Evolutionary conservation across 1,140 invertebrate species (phyloP).

Genomic region (Teleogryllus occipitalis): DNA sequence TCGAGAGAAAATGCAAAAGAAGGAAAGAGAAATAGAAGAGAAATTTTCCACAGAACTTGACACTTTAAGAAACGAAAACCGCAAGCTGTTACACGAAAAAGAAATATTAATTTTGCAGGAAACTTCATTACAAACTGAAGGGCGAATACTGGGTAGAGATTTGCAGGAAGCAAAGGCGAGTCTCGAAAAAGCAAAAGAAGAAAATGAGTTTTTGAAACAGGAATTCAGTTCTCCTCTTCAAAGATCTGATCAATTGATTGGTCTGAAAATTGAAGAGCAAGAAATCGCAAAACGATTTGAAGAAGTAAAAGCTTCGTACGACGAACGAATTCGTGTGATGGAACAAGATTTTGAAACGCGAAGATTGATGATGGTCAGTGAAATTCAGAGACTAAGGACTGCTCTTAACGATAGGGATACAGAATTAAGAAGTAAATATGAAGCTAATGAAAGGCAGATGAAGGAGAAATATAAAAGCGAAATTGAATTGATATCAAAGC

Average conservation of each 20-base stretch:
- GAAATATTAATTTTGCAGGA: neutral
- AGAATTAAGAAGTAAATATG: neutral
- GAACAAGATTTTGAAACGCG: neutral
- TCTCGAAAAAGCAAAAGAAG: neutral
- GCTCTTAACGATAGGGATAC: neutral
- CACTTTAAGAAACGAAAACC: neutral
- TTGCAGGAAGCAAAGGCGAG: neutral
- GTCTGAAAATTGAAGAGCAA: neutral
- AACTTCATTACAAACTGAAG: neutral
- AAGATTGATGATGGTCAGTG: neutral
- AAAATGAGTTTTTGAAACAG: neutral
- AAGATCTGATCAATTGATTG: neutral
- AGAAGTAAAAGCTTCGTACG: neutral
- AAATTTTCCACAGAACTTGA: neutral
- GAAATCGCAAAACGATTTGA: neutral
- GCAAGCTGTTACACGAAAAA: neutral
- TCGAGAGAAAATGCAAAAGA: neutral
- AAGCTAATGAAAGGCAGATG: neutral
- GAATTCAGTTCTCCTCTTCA: neutral
- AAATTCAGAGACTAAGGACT: neutral
- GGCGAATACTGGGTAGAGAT: neutral
- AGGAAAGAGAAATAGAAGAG: neutral
- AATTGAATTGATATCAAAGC: neutral
- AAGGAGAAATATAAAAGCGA: neutral
- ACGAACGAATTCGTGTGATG: neutral